Evolutionary conservation across 2,888 invertebrate genomes (phyloP).

Genomic region (Drosophila imparisetae): DNA sequence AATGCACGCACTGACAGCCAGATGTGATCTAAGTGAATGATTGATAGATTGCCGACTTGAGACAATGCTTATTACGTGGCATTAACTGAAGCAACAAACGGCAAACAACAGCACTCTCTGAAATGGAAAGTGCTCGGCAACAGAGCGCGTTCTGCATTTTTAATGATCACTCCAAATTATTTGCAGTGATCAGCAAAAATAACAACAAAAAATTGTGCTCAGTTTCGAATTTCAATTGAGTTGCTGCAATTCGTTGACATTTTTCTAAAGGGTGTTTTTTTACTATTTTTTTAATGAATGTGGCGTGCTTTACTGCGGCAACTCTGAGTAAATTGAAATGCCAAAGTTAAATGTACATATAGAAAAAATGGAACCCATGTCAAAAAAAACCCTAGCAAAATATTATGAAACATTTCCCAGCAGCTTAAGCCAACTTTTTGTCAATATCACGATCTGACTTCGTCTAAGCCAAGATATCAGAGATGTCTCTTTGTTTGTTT

Average conservation of each 20-base stretch:
- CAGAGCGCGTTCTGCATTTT: constrained; percentile 63
- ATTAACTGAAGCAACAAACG: constrained; percentile 1
- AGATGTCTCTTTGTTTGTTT: constrained; percentile 42
- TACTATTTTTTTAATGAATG: neutral
- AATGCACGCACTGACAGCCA: constrained; percentile 36
- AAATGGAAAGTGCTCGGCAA: constrained; percentile 44
- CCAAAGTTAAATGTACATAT: neutral
- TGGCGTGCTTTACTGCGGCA: neutral
- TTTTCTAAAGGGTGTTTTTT: constrained; percentile 10
- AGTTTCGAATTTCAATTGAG: constrained; percentile 33
- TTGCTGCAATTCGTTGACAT: constrained; percentile 16
- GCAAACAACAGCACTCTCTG: constrained; percentile 14
- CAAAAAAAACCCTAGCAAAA: neutral
- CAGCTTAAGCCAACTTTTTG: constrained; percentile 7
- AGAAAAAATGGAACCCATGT: neutral
- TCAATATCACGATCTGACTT: constrained; percentile 38
- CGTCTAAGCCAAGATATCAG: constrained; percentile 15
- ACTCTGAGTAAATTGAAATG: neutral
- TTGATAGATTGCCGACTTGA: constrained; percentile 34
- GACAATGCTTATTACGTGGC: constrained; percentile 44
- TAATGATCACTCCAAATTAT: constrained; percentile 43
- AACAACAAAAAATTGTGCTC: neutral
- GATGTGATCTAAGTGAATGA: constrained; percentile 45
- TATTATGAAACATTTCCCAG: constrained; percentile 8
- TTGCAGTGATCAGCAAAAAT: constrained; percentile 35